These are phyloP conservation scores for Nematostella vectensis DNA, from an alignment of 92 coral and sea anemone genomes.

Conservation along the genomic window DNA sequence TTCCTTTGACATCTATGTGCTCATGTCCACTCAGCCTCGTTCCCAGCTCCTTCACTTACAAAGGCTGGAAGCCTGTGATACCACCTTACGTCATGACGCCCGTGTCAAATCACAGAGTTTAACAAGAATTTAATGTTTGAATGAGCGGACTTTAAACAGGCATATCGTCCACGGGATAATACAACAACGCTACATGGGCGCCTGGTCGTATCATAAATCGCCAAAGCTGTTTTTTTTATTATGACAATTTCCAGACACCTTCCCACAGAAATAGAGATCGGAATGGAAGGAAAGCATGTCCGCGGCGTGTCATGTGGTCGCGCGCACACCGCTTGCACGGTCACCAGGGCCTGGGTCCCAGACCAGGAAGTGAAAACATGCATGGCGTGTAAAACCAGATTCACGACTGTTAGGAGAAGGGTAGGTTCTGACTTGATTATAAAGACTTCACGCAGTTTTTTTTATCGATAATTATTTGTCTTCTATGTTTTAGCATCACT, in stretches of 20 bases:
- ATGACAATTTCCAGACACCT: constrained; percentile 37
- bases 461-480: not conserved
- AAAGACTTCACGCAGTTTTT: not conserved
- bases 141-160: no score
- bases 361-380: constrained; percentile 85
- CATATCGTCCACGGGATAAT: no score
- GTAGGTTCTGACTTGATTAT: constrained; percentile 16
- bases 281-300: constrained; percentile 83
- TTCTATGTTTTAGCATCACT: constrained; percentile 56
- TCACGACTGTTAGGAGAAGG: constrained; percentile 70
- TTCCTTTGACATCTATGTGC: no score
- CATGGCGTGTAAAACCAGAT: constrained; percentile 85
- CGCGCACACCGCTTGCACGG: constrained; percentile 77
- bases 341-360: constrained; percentile 82
- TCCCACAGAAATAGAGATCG: constrained; percentile 65
- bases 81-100: no score
- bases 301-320: constrained; percentile 73
- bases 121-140: no score
- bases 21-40: no score
- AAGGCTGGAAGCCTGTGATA: no score
- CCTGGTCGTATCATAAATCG: no score
- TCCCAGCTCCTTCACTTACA: no score
- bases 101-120: no score
- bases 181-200: no score
- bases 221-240: no score